These are phyloP conservation scores for Heliconius erato DNA, from an alignment of 2,888 invertebrate species.

Conservation along the genomic window DNA sequence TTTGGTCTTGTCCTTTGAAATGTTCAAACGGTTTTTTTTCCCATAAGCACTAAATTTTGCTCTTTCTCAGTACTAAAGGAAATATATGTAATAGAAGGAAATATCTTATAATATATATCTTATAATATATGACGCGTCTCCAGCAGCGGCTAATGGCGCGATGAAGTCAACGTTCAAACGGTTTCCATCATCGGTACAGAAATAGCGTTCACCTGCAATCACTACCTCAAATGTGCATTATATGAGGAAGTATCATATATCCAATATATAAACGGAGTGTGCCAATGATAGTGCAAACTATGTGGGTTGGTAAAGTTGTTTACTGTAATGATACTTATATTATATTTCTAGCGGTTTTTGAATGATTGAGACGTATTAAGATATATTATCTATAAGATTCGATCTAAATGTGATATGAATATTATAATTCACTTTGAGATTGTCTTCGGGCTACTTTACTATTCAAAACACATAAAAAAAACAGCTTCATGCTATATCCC, in stretches of 20 bases:
- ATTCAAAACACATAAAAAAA: no score
- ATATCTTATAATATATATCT: slow-evolving; percentile 14
- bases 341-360: background rate
- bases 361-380: background rate
- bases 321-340: background rate
- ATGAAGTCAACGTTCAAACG: slow-evolving; percentile 45
- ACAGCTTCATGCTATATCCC: no score
- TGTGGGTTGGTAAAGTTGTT: background rate
- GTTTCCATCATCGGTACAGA: slow-evolving; percentile 40
- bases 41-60: background rate
- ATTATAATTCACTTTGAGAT: no score
- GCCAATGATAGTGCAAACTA: background rate
- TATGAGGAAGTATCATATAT: slow-evolving; percentile 33
- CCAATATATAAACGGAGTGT: slow-evolving; percentile 3
- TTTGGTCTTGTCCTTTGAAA: background rate
- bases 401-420: background rate
- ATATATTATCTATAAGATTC: background rate
- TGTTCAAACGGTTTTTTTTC: background rate
- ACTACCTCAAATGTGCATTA: slow-evolving; percentile 32
- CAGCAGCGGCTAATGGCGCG: slow-evolving; percentile 19
- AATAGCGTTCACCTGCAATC: slow-evolving; percentile 39
- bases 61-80: background rate
- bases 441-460: no score
- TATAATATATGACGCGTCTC: no score
- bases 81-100: background rate